Evolutionary conservation across 2,888 invertebrate genomes (phyloP), one percentile per base, ranked within the genome.

Genomic region (Minunthozetes semirufus): DNA sequence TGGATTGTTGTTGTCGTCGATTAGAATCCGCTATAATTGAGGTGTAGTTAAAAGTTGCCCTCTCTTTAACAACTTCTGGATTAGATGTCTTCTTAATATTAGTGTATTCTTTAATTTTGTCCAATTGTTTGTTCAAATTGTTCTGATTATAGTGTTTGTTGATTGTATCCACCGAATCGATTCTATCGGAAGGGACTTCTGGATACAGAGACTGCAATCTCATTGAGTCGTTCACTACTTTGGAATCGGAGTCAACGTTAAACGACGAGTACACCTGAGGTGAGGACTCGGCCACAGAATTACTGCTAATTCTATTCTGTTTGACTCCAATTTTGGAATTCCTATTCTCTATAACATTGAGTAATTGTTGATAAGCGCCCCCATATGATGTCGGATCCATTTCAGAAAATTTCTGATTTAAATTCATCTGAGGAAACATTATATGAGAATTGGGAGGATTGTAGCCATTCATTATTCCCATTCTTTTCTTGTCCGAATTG

Each of bases 121-220:
- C 70, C 2, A 70, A 70, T 25, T n/a, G n/a, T 8, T 66, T 42
- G 42, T 61, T 61, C 22, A 61, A 27, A 33, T 33, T 66, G 38
- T 70, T 70, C 46, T 70, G 42, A 70, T 70, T 46, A 27, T 70
- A 48, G 27, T 48, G 22, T 70, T 70, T 70, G 17, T 70, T 70
- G 6, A 48, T 48, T 15, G 15, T 25, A 17, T 70, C 70, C 8
- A 48, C 19, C 4, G 70, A 48, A 8, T 70, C 70, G 48, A 19
- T 15, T 70, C 70, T 46, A 22, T 70, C 70, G 25, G 22, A 19
- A 1, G 70, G 48, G 17, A 48, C 13, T 6, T 70, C 70, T 19
- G 70, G 3, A 22, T 70, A 70, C 1, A 70, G 48, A 15, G 15
- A 46, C 22, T 70, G 70, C 25, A 48, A 13, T 48, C 46, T 70